phyloP scores from a whole-genome alignment of 2,797 vertebrate genomes.

The Macropodus opercularis region DNA sequence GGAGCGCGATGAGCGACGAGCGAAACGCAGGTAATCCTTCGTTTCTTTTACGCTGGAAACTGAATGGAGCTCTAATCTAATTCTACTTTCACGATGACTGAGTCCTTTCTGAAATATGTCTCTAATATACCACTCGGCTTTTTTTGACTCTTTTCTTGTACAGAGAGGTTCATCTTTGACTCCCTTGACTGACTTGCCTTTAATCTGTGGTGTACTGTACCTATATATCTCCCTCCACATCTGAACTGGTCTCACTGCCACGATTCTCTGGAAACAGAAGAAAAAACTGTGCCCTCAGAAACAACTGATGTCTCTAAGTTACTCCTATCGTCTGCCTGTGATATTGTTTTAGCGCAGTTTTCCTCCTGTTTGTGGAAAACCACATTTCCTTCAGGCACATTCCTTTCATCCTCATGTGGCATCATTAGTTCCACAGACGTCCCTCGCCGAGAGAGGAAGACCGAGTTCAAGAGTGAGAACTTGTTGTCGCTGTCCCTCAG shows the following conservation, averaged over 20 bases:
- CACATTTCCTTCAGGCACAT: slow-evolving; percentile 58
- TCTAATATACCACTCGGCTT: too few species aligned
- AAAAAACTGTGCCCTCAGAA: slow-evolving; percentile 8
- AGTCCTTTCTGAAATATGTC: too few species aligned
- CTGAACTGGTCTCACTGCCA: not conserved
- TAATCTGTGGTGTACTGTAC: too few species aligned
- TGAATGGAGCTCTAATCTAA: slow-evolving; percentile 44
- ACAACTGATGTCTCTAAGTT: slow-evolving; percentile 3
- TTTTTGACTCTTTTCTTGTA: too few species aligned
- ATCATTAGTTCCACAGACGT: slow-evolving; percentile 70
- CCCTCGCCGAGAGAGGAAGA: slow-evolving; percentile 42
- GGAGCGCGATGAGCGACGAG: slow-evolving; percentile 52
- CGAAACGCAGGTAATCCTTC: slow-evolving; percentile 59
- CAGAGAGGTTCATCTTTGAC: too few species aligned
- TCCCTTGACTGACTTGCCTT: too few species aligned
- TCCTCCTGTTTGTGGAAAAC: slow-evolving; percentile 56
- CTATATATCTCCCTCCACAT: too few species aligned
- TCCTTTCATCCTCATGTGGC: slow-evolving; percentile 73
- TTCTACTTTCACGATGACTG: slow-evolving; percentile 39
- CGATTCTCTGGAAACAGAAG: slow-evolving; percentile 2
- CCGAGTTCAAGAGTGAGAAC: slow-evolving; percentile 47
- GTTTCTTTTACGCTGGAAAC: slow-evolving; percentile 37
- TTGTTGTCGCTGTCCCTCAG: slow-evolving; percentile 58
- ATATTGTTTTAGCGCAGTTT: slow-evolving; percentile 45
- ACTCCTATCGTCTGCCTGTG: slow-evolving; percentile 24